These are phyloP conservation scores for Phasia obesa DNA, from an alignment of 2,888 invertebrate species.

Conservation along the genomic window DNA sequence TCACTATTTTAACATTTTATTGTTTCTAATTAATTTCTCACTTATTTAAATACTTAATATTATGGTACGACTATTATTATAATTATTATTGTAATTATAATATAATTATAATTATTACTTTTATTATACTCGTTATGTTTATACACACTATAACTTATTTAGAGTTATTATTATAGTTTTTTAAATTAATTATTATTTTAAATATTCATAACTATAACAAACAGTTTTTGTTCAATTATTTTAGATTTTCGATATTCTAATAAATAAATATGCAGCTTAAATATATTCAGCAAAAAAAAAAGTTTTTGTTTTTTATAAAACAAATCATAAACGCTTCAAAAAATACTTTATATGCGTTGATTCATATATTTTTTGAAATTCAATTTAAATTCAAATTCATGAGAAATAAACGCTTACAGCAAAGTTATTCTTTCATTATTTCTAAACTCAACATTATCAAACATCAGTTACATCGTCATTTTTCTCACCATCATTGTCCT, in stretches of 20 bases:
- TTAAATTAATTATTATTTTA: neutral
- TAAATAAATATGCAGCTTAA: constrained; percentile 8
- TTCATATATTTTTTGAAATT: constrained; percentile 39
- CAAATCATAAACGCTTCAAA: constrained; percentile 28
- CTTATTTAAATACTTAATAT: constrained; percentile 37
- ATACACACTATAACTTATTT: constrained; percentile 4
- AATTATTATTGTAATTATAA: constrained; percentile 58
- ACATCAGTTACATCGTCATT: constrained; percentile 1
- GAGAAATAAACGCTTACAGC: constrained; percentile 76
- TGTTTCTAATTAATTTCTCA: constrained; percentile 18
- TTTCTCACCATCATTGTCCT: constrained; percentile 1
- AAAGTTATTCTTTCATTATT: constrained; percentile 82
- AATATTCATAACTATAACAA: constrained; percentile 5
- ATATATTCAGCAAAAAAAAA: neutral
- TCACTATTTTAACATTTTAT: constrained; percentile 48
- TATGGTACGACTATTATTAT: no score
- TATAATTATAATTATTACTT: neutral
- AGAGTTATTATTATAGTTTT: constrained; percentile 11
- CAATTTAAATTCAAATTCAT: constrained; percentile 68
- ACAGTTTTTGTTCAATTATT: neutral
- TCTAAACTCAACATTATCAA: constrained; percentile 75
- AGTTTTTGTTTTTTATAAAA: neutral
- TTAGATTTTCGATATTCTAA: constrained; percentile 7
- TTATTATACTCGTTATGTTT: neutral
- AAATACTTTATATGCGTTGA: neutral